These are phyloP conservation scores for Aricia agestis DNA, from an alignment of 1,140 invertebrate species.

Conservation along the genomic window DNA sequence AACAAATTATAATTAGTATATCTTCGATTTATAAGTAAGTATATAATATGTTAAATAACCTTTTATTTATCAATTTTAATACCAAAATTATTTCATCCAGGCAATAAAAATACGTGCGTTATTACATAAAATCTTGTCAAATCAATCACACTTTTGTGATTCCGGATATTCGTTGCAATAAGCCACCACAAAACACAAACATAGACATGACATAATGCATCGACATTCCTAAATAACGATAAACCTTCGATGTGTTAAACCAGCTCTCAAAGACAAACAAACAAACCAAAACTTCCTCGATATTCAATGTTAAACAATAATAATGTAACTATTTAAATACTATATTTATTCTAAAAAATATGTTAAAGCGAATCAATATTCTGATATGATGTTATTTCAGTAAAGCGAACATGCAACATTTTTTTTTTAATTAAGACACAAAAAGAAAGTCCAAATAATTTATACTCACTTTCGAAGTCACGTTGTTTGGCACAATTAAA, in stretches of 20 bases:
- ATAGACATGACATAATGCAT: slow-evolving; percentile 17
- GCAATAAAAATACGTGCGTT: too few relatives aligned
- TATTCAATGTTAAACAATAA: not conserved
- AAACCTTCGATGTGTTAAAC: slow-evolving; percentile 26
- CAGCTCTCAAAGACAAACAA: slow-evolving; percentile 28
- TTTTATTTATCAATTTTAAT: too few relatives aligned
- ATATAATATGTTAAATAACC: too few relatives aligned
- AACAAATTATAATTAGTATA: too few relatives aligned
- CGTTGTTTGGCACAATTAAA: not conserved
- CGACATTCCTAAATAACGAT: slow-evolving; percentile 17
- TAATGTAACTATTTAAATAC: too few relatives aligned
- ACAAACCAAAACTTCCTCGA: slow-evolving; percentile 18
- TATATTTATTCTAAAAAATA: too few relatives aligned
- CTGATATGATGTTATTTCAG: too few relatives aligned
- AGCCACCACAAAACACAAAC: slow-evolving; percentile 1
- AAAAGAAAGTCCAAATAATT: slow-evolving; percentile 23
- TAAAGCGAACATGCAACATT: too few relatives aligned
- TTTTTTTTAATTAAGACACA: not conserved
- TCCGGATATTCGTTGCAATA: not conserved
- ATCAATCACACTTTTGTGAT: not conserved
- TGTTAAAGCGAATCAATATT: too few relatives aligned
- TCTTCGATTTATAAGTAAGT: too few relatives aligned
- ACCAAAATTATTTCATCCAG: too few relatives aligned
- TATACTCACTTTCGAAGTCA: slow-evolving; percentile 16
- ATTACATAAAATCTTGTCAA: too few relatives aligned